A percentile compares a stretch with the other conserved stretches of the same genome.
Evolutionary conservation across 2,888 invertebrate species (phyloP).

Genomic region (Aradus depressus): DNA sequence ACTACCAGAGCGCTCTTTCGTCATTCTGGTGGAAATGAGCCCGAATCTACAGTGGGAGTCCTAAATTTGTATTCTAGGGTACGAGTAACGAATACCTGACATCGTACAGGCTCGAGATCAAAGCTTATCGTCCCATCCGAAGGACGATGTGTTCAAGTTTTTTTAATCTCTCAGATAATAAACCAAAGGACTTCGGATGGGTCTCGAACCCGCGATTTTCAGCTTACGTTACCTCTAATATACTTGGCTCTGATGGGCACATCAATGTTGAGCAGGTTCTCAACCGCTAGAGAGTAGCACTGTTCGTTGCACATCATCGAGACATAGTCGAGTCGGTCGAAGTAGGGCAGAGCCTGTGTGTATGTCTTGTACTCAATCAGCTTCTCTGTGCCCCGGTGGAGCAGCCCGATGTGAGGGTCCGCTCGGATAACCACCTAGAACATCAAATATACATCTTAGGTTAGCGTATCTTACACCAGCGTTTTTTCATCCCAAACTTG

Average conservation of each 20-base stretch:
- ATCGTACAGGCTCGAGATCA: too few relatives aligned
- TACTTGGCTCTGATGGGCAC: slow-evolving; percentile 90
- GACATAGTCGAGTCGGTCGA: slow-evolving; percentile 94
- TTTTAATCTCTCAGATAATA: too few relatives aligned
- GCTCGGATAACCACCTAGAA: slow-evolving; percentile 65
- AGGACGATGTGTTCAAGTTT: too few relatives aligned
- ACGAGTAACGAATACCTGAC: too few relatives aligned
- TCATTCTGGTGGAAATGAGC: too few relatives aligned
- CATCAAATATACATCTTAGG: neutral
- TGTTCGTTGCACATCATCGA: slow-evolving; percentile 99
- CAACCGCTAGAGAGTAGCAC: slow-evolving; percentile 88
- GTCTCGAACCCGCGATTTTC: too few relatives aligned
- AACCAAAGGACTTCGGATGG: too few relatives aligned
- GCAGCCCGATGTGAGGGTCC: slow-evolving; percentile 93
- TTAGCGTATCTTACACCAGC: slow-evolving; percentile 11
- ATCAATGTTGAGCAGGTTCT: slow-evolving; percentile 90
- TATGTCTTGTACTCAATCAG: slow-evolving; percentile 98
- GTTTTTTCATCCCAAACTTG: neutral
- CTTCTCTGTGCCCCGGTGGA: slow-evolving; percentile 96
- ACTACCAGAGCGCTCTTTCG: too few relatives aligned
- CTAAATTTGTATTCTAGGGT: too few relatives aligned
- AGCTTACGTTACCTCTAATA: slow-evolving; percentile 66
- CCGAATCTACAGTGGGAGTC: too few relatives aligned
- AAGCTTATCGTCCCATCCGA: too few relatives aligned
- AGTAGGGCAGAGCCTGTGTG: slow-evolving; percentile 93